A percentile compares a stretch with the other conserved stretches of the same genome.
Evolutionary conservation across 2,797 vertebrate genomes (phyloP).

Genomic region (Liasis olivaceus): DNA sequence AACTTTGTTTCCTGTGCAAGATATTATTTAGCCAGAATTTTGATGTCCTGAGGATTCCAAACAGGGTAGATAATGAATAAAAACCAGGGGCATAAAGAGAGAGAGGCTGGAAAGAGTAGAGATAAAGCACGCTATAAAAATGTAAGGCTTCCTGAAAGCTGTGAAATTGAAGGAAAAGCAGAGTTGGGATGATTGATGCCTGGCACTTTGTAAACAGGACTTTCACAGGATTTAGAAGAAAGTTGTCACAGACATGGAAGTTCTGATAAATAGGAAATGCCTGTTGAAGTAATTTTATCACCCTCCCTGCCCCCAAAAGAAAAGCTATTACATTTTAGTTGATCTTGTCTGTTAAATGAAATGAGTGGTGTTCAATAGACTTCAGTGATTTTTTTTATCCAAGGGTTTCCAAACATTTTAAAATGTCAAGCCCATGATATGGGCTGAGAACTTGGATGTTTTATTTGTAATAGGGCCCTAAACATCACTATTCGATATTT

Average conservation of each 20-base stretch:
- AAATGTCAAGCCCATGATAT: not conserved
- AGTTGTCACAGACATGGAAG: constrained; percentile 3
- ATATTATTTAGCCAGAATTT: not conserved
- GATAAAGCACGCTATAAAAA: not conserved
- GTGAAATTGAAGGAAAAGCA: constrained; percentile 9
- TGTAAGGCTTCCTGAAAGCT: not conserved
- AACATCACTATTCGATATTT: not conserved
- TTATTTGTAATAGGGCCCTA: not conserved
- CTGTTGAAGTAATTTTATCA: not conserved
- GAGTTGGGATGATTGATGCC: constrained; percentile 1
- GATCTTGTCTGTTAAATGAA: not conserved
- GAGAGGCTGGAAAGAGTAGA: not conserved
- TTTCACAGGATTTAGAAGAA: constrained; percentile 28
- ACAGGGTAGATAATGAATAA: not conserved
- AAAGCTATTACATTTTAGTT: constrained; percentile 29
- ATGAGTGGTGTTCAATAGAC: not conserved
- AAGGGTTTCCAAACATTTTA: not conserved
- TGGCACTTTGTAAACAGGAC: constrained; percentile 21
- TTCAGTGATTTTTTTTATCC: not conserved
- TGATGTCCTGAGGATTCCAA: constrained; percentile 4
- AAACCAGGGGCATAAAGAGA: not conserved
- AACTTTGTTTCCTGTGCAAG: constrained; percentile 14
- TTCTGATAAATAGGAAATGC: constrained; percentile 20
- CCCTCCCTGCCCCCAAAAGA: not conserved
- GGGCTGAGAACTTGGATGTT: not conserved